These are phyloP conservation scores for Chymomyza procnemis DNA, from an alignment of 2,888 invertebrate species.

Conservation along the genomic window DNA sequence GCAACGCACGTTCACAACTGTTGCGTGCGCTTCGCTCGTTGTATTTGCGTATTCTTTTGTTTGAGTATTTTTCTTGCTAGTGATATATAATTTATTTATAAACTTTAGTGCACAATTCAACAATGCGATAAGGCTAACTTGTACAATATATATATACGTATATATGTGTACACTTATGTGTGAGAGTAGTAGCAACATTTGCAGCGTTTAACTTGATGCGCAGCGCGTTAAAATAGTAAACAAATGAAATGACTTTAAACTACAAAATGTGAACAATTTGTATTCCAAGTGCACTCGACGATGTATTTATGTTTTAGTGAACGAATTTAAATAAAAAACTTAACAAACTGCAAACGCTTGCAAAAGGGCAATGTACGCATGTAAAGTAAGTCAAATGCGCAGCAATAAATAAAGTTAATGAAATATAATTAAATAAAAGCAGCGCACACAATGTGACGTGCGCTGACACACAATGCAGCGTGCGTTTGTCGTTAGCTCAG, in stretches of 20 bases:
- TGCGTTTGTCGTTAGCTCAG: background rate
- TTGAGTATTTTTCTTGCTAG: background rate
- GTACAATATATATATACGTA: no score
- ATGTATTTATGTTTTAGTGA: background rate
- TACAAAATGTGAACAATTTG: background rate
- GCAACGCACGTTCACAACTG: background rate
- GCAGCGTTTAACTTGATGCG: background rate
- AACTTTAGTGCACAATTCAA: background rate
- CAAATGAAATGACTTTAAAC: background rate
- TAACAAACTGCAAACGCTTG: background rate
- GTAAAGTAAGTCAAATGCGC: background rate
- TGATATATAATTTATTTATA: background rate
- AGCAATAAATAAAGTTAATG: background rate
- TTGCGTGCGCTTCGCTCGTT: background rate
- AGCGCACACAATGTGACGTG: background rate
- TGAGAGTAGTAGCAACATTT: background rate
- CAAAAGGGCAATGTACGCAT: background rate
- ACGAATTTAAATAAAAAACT: background rate
- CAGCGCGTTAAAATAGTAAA: background rate
- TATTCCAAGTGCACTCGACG: background rate
- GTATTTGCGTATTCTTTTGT: background rate
- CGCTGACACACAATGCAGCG: background rate
- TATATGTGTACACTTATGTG: background rate
- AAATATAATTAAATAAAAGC: background rate
- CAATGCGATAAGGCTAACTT: background rate